These are phyloP conservation scores for Dendrocincla tyrannina DNA, from an alignment of 2,797 vertebrate genomes.

Conservation along the genomic window DNA sequence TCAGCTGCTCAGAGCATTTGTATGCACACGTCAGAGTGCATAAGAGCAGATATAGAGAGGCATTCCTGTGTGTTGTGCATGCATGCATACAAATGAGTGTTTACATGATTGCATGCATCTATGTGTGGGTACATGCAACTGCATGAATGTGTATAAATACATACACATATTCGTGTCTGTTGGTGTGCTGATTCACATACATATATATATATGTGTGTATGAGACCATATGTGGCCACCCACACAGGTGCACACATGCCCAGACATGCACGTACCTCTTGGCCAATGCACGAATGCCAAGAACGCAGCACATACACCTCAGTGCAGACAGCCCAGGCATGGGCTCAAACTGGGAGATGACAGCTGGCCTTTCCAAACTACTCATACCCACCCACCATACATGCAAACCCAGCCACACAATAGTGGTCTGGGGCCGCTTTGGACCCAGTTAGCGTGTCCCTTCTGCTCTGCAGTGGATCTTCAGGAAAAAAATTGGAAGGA, in stretches of 20 bases:
- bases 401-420: not conserved
- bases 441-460: not conserved
- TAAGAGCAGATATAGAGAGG: not conserved
- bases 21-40: rapidly evolving
- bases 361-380: not conserved
- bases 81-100: not conserved
- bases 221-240: not conserved
- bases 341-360: not conserved
- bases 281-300: rapidly evolving
- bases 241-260: not conserved
- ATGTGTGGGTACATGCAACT: not conserved
- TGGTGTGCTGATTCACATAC: not conserved
- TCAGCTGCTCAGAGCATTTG: not conserved
- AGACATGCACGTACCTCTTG: not conserved
- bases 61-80: not conserved
- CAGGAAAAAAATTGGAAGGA: not conserved
- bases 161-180: not conserved
- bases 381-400: rapidly evolving
- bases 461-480: not conserved
- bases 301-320: not conserved
- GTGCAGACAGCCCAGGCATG: too few species aligned
- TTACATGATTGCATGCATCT: not conserved
- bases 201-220: not conserved
- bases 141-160: not conserved
- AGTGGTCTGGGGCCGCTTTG: not conserved